These are phyloP conservation scores for Bagarius yarrelli DNA, from an alignment of 2,113 vertebrate species.

Conservation along the genomic window DNA sequence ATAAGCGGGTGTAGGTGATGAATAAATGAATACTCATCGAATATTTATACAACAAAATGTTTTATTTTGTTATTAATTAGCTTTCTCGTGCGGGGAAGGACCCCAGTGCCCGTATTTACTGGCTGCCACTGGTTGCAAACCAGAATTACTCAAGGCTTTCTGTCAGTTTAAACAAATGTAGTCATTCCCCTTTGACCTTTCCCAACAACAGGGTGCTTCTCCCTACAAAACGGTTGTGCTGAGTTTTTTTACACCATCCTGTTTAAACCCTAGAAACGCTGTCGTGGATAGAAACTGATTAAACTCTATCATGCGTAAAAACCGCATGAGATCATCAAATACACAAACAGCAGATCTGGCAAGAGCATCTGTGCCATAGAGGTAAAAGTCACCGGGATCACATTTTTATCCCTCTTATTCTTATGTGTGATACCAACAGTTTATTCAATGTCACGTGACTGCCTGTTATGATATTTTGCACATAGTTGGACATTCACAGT, in stretches of 20 bases:
- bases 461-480: neutral
- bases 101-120: no score
- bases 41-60: no score
- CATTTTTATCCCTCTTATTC: neutral
- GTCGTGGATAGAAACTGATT: no score
- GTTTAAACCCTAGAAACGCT: neutral
- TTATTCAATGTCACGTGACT: neutral
- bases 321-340: neutral
- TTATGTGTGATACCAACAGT: neutral
- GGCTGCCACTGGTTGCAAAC: neutral
- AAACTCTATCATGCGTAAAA: neutral
- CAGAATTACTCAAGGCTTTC: neutral
- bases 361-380: no score
- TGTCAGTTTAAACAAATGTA: neutral
- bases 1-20: no score
- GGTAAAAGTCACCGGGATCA: neutral
- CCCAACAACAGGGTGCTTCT: neutral
- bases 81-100: no score
- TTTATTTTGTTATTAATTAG: no score
- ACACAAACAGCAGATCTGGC: neutral
- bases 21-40: no score
- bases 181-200: neutral
- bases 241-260: neutral
- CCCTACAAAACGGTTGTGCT: neutral
- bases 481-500: no score